A percentile compares a stretch with the other conserved stretches of the same genome.
Conservation (phyloP, 2,888 invertebrate species). For the Himalopsyche japonica region DNA sequence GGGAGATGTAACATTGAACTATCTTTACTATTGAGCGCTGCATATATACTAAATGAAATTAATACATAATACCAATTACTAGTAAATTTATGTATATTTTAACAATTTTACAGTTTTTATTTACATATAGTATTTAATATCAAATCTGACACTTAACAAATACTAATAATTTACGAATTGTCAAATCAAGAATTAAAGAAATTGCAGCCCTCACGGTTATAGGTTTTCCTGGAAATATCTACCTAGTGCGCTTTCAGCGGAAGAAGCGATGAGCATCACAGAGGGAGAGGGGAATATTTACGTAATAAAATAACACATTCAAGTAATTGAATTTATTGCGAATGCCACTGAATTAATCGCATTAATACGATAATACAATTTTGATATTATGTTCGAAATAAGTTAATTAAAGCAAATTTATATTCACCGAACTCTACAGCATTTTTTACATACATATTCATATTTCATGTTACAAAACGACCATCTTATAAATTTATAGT, state of each 20-base stretch:
- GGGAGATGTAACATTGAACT: not conserved
- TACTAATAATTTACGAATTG: no score
- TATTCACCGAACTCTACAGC: no score
- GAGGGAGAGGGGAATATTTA: not conserved
- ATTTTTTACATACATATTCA: no score
- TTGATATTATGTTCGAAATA: not conserved
- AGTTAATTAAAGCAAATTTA: not conserved
- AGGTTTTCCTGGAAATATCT: not conserved
- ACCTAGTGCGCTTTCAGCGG: not conserved
- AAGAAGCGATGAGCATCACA: not conserved
- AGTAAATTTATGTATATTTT: no score
- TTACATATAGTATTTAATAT: no score
- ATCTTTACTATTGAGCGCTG: not conserved
- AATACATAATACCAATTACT: no score
- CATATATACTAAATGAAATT: no score
- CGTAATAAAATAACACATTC: not conserved
- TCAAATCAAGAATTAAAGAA: no score
- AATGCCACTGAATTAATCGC: not conserved
- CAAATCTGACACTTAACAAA: no score
- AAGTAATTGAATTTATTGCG: not conserved
- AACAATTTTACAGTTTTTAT: no score
- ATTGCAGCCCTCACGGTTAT: not conserved
- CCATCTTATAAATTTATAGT: no score
- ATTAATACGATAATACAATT: not conserved
- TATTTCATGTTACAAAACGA: no score